Evolutionary conservation across 2,113 vertebrate genomes (phyloP), one percentile per base, ranked within the genome.

Genomic region (Phalacrocorax pelagicus): DNA sequence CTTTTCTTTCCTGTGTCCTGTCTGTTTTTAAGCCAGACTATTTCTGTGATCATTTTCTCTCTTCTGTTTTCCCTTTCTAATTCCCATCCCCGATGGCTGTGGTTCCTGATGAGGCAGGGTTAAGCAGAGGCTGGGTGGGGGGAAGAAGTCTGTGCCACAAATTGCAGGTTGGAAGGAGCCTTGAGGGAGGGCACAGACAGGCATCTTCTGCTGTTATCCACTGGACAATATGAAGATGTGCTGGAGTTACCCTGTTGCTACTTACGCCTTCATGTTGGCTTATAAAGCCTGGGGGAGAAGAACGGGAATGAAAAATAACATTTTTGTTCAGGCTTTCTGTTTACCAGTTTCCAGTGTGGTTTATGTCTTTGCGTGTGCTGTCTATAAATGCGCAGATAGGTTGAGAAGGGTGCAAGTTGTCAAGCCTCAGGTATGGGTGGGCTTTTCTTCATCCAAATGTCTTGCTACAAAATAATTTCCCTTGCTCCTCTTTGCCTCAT

Each of bases 401-500:
- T 21, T 74, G 86, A 74, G 81, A 84, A 59, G 73, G 88, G 58
- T 72, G 88, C 5, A 15, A 55, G 49, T 88, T 86, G 91, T 94
- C 92, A 92, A 63, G 65, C 49, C 86, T 38, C 72, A 14, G 77
- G 49, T 81, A 81, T 0, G n/a, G 59, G 11, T 18, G 18, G 40
- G 58, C 46, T 63, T 94, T 85, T 69, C 78, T 92, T 82, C 84
- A 55, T 90, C 84, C 93, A 93, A 61, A 93, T 54, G 21, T 18
- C 73, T 92, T 36, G 49, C 77, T 58, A 26, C 46, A 63, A 66
- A 90, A 38, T 92, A 86, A 81, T 86, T 91, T 86, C 86, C 67
- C 80, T 46, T 54, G 75, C 57, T 96, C 36, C 85, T 94, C 80
- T 83, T 90, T 93, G 75, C 94, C 93, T 95, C 88, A 86, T 93